Evolutionary conservation across 2,113 vertebrate genomes (phyloP).

Genomic region (Brachyhypopomus occidentalis): DNA sequence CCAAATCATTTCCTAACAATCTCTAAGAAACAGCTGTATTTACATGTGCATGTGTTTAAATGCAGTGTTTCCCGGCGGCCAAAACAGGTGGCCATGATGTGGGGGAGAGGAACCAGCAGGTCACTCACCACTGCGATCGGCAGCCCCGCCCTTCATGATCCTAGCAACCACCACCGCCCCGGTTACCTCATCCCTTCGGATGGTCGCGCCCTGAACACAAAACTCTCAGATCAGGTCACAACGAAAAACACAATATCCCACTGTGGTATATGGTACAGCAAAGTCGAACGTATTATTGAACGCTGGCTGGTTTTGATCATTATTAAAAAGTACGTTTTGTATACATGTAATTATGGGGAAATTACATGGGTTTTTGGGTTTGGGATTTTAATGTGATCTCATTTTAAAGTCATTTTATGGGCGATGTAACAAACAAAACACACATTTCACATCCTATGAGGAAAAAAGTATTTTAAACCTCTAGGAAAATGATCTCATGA

Average conservation of each 20-base stretch:
- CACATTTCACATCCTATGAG: too few relatives aligned
- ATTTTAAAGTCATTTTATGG: too few relatives aligned
- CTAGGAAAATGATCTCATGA: too few relatives aligned
- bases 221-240: constrained; percentile 30
- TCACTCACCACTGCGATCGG: constrained; percentile 87
- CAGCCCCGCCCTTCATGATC: constrained; percentile 93
- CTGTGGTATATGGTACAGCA: neutral
- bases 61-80: neutral
- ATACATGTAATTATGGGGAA: too few relatives aligned
- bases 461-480: too few relatives aligned
- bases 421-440: too few relatives aligned
- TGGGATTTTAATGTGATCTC: too few relatives aligned
- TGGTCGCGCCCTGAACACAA: constrained; percentile 84
- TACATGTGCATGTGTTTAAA: neutral
- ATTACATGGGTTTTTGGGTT: too few relatives aligned
- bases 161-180: constrained; percentile 91
- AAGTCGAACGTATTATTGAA: neutral
- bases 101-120: neutral
- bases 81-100: neutral
- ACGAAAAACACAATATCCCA: neutral
- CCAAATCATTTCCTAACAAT: neutral
- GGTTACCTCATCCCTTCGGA: constrained; percentile 87
- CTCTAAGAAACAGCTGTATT: neutral
- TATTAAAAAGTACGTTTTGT: too few relatives aligned
- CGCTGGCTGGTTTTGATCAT: too few relatives aligned